phyloP scores from a whole-genome alignment of 2,113 vertebrate species.

The Gobiocypris rarus region DNA sequence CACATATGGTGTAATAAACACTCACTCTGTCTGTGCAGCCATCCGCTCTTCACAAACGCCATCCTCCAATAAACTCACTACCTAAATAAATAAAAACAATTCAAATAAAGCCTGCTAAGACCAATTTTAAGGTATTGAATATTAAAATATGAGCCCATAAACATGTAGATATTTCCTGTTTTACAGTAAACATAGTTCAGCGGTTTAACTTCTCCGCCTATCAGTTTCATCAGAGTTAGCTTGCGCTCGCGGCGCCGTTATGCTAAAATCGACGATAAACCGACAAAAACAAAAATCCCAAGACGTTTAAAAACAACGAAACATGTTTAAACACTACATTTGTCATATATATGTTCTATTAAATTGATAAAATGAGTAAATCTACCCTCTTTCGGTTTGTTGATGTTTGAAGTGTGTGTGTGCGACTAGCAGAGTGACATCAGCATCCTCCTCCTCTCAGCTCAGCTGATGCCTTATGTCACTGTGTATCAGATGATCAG shows the following conservation, averaged over 20 bases:
- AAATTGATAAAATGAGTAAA: background rate
- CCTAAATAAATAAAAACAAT: background rate
- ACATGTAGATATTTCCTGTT: background rate
- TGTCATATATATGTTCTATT: background rate
- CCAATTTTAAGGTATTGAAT: background rate
- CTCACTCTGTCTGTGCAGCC: conserved; percentile 81
- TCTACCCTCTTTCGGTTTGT: background rate
- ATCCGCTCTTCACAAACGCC: conserved; percentile 80
- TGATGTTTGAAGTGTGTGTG: no score
- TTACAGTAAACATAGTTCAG: background rate
- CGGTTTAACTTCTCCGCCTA: background rate
- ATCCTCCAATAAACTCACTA: conserved; percentile 55
- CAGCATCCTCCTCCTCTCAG: conserved; percentile 7
- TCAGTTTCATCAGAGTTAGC: conserved; percentile 21
- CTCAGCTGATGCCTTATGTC: conserved; percentile 38
- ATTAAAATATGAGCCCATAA: background rate
- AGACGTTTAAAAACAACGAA: background rate
- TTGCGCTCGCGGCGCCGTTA: background rate
- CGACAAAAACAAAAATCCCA: background rate
- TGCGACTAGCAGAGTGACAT: conserved; percentile 26
- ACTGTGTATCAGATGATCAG: conserved; percentile 16
- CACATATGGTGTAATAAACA: background rate
- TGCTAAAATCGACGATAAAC: background rate
- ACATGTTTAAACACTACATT: background rate
- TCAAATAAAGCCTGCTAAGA: background rate